Evolutionary conservation across 2,888 invertebrate species (phyloP).

Genomic region (Mythimna albipuncta): DNA sequence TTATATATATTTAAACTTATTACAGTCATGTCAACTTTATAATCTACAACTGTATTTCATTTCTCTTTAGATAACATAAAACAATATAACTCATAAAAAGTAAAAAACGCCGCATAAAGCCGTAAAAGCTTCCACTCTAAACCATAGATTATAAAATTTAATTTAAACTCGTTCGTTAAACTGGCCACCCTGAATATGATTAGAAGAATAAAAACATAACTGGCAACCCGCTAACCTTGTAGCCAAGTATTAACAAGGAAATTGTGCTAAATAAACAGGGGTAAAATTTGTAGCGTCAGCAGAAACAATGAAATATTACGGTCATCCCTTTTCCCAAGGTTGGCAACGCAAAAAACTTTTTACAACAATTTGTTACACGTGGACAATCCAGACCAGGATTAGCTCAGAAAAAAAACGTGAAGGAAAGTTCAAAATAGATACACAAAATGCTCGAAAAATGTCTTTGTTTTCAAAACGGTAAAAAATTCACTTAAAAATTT

Average conservation of each 20-base stretch:
- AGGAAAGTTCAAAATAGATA: neutral
- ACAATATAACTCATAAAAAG: slow-evolving; percentile 14
- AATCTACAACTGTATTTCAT: slow-evolving; percentile 9
- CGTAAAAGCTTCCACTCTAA: slow-evolving; percentile 27
- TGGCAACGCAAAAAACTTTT: slow-evolving; percentile 34
- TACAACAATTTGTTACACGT: slow-evolving; percentile 27
- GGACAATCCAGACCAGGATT: slow-evolving; percentile 1
- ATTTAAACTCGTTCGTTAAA: slow-evolving; percentile 31
- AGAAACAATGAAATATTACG: slow-evolving; percentile 50
- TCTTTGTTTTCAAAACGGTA: neutral
- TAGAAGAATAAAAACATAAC: slow-evolving; percentile 17
- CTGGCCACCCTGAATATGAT: slow-evolving; percentile 13
- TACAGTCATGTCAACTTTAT: slow-evolving; percentile 2
- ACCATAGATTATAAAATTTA: slow-evolving; percentile 26
- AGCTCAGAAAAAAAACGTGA: neutral
- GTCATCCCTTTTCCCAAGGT: slow-evolving; percentile 34
- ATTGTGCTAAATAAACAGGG: slow-evolving; percentile 46
- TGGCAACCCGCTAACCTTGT: slow-evolving; percentile 27
- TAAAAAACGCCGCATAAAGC: neutral
- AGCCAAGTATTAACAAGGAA: slow-evolving; percentile 30
- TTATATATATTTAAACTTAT: no score
- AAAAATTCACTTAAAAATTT: slow-evolving; percentile 27
- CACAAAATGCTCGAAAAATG: neutral
- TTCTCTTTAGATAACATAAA: no score
- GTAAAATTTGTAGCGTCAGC: slow-evolving; percentile 32